Base-by-base conservation (phyloP, 2,888 invertebrate genomes). In the Sacculina carcini region DNA sequence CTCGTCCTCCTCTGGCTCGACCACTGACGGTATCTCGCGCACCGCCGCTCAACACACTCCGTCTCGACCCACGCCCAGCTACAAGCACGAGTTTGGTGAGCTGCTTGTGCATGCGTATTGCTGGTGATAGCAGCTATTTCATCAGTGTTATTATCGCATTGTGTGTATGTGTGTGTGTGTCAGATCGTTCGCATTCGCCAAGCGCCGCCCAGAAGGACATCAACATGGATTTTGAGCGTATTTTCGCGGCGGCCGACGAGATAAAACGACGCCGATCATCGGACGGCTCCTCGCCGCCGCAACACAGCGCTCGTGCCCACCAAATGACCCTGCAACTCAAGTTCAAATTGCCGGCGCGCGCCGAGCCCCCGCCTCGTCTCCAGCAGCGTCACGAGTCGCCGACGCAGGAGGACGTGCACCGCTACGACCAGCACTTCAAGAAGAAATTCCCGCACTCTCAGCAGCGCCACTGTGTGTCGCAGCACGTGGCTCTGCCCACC, bases 301-400 rank as follows among this genome's bases (percentile, higher is more conserved):
- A 39, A 24, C 24, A 12, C 19, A 26, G 40, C 47, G 34, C 44
- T 29, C 16, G 50, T 28, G 49, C 50, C 23, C 51, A 52, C 28
- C 52, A 54, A 31, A 51, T 55, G 51, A 53, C 50, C 16, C 21
- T 55, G 36, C 42, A 48, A 24, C 47, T 50, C 36, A 53, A 52
- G 31, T 39, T 51, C 26, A 53, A 55, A 19, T 39, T 52, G 23
- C 54, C 54, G 16, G 44, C 51, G 29, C 53, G 55, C 19, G 52
- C 54, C 38, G 56, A 56, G 31, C 60, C 70, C 71, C 3, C 69
- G 72, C 55, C 38, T 52, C 40, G 7, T 7, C 7, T 10, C 7
- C 40, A 24, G 40, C 10, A n/a, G 7, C 7, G 40, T 10, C 19
- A 10, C 19, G 40, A 10, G 9, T 7, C 9, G n/a, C 9, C 9